Evolutionary conservation across 2,888 invertebrate genomes (phyloP).

Genomic region (Drosophila melanosoma): DNA sequence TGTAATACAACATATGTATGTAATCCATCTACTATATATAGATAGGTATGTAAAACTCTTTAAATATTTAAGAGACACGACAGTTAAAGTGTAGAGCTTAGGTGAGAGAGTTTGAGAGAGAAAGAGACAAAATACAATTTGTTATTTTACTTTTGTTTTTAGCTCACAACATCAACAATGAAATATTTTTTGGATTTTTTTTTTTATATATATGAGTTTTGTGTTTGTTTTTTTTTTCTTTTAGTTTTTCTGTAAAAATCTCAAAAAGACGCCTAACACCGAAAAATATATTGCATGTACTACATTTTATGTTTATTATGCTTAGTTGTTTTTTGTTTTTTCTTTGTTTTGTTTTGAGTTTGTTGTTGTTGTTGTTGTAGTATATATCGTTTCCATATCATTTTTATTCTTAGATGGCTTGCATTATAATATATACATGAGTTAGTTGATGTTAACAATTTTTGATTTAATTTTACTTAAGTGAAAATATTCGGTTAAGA

Average conservation of each 20-base stretch:
- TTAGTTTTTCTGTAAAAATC: constrained; percentile 77
- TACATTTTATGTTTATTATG: constrained; percentile 70
- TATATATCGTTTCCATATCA: constrained; percentile 15
- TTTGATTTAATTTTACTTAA: constrained; percentile 48
- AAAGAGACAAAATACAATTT: constrained; percentile 69
- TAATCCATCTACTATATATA: constrained; percentile 9
- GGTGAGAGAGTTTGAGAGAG: constrained; percentile 66
- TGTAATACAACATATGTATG: constrained; percentile 12
- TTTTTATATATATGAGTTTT: constrained; percentile 44
- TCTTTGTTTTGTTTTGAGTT: constrained; percentile 35
- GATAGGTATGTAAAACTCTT: constrained; percentile 60
- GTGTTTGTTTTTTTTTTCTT: constrained; percentile 39
- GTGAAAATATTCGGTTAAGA: constrained; percentile 27
- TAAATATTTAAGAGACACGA: constrained; percentile 73
- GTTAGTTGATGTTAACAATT: constrained; percentile 82
- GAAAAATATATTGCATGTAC: constrained; percentile 84
- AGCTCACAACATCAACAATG: constrained; percentile 85
- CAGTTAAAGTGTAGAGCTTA: constrained; percentile 69
- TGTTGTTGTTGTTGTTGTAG: constrained; percentile 35
- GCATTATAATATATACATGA: constrained; percentile 72
- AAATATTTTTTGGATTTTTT: constrained; percentile 74
- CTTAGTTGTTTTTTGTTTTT: constrained; percentile 45
- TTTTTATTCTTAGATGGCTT: constrained; percentile 58
- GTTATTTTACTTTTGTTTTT: constrained; percentile 38
- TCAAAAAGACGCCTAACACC: constrained; percentile 85